A percentile compares a stretch with the other conserved stretches of the same genome.
Conservation (phyloP, 2,113 vertebrate genomes). For the Heptranchias perlo region DNA sequence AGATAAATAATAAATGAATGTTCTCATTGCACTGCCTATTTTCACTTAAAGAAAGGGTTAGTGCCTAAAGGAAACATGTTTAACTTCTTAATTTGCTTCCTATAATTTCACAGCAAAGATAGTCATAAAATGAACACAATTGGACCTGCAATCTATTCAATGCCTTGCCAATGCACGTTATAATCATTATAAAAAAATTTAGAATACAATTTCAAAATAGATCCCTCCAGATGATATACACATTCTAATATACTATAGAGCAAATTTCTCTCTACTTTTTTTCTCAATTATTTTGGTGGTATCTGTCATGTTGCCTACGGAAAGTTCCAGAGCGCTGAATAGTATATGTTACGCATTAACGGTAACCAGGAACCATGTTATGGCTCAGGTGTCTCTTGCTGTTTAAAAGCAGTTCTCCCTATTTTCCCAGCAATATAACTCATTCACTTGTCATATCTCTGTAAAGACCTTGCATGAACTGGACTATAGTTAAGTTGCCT, state of each 20-base stretch:
- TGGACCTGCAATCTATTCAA: background rate
- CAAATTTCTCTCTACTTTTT: background rate
- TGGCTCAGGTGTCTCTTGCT: background rate
- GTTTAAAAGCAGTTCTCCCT: background rate
- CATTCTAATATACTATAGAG: background rate
- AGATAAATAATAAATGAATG: background rate
- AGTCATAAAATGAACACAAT: background rate
- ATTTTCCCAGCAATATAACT: background rate
- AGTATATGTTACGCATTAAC: background rate
- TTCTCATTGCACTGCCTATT: background rate
- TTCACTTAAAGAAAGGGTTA: background rate
- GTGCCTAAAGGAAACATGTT: background rate
- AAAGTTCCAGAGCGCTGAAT: background rate
- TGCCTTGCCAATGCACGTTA: background rate
- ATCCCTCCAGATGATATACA: background rate
- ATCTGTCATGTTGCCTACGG: background rate
- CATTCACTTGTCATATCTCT: background rate
- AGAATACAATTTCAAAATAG: background rate
- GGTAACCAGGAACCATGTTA: background rate
- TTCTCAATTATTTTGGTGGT: background rate
- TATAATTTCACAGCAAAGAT: background rate
- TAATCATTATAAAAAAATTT: background rate
- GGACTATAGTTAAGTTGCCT: background rate
- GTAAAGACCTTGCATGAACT: background rate
- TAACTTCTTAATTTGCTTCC: background rate